Percentiles rank a stretch among this genome's conserved stretches.
Conservation (phyloP, 2,888 invertebrate genomes). For the Plagodis pulveraria region DNA sequence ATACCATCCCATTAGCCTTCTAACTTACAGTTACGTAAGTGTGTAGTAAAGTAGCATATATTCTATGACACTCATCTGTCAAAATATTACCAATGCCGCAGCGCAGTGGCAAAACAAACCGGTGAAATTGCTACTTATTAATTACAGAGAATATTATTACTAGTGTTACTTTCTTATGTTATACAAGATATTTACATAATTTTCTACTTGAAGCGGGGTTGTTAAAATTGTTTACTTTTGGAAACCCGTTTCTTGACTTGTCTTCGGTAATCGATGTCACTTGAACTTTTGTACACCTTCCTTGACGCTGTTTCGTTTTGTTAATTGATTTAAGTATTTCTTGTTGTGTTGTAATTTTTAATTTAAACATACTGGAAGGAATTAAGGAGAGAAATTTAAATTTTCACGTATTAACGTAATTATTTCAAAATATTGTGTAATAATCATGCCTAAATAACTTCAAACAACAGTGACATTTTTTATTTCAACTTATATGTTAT, state of each 20-base stretch:
- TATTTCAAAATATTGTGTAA: too few species aligned
- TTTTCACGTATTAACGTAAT: too few species aligned
- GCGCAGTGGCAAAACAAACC: conserved; percentile 20
- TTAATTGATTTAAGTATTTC: conserved; percentile 17
- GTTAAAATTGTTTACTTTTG: conserved; percentile 39
- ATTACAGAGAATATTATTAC: conserved; percentile 66
- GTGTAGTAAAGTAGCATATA: conserved; percentile 11
- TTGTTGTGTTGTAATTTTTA: too few species aligned
- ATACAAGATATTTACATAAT: conserved; percentile 70
- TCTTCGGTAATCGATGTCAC: conserved; percentile 33
- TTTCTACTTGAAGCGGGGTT: conserved; percentile 48
- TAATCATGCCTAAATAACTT: too few species aligned
- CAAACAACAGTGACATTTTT: too few species aligned
- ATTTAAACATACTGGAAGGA: too few species aligned
- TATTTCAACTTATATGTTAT: too few species aligned
- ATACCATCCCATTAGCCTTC: too few species aligned
- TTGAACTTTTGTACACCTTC: conserved; percentile 21
- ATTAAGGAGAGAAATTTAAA: too few species aligned
- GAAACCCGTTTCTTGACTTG: conserved; percentile 33
- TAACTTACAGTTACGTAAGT: background rate
- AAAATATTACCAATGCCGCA: conserved; percentile 15
- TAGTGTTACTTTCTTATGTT: conserved; percentile 76
- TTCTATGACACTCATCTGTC: conserved; percentile 22
- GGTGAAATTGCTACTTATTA: conserved; percentile 63
- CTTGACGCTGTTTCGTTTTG: conserved; percentile 12